Base-by-base conservation (phyloP, 2,113 vertebrate genomes). In the Vicugna pacos region DNA sequence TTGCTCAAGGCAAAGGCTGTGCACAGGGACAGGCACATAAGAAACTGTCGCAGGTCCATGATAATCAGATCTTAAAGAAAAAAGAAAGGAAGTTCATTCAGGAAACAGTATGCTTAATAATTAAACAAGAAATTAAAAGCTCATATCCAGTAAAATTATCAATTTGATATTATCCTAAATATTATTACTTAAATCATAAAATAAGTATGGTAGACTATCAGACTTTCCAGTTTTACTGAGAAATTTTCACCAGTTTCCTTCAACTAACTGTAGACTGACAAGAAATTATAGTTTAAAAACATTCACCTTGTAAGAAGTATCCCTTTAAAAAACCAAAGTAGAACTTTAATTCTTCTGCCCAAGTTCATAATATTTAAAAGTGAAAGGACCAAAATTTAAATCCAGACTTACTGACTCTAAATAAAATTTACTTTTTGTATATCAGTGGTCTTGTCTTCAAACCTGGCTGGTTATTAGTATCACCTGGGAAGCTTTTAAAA, bases 11-110 rank as follows among this genome's bases (percentile, higher is more conserved):
- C 97, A 50, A 97, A 99, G 28, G 98, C 98, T 58, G 98, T 96
- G 94, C 98, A 99, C 30, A 99, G 98, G 0, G 97, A 97, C 58
- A 99, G 98, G 96, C 98, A 99, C 91, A 99, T 96, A 30, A 99
- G 94, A 82, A 99, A 80, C 15, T 98, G 98, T 8, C 97, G 98
- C 67, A 98, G 46, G 81, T 98, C 99, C 99, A 99, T 99, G 94
- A 75, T 88, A 96, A 91, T 2, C 30, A 70, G 79, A 89, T 72
- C 92, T 81, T 89, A 67, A 79, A 80, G 79, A 81, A 94, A 86
- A 89, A 89, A 19, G 20, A 88, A 79, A 54, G 14, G 22, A 4
- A 72, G 69, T 96, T 92, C 87, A 89, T 81, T 85, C 26, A 75
- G n/a, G 67, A 89, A 28, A 67, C n/a, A 79, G 32, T 35, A 65